phyloP scores from a whole-genome alignment of 2,888 invertebrate species.

The Liopterus haemorrhoidalis region DNA sequence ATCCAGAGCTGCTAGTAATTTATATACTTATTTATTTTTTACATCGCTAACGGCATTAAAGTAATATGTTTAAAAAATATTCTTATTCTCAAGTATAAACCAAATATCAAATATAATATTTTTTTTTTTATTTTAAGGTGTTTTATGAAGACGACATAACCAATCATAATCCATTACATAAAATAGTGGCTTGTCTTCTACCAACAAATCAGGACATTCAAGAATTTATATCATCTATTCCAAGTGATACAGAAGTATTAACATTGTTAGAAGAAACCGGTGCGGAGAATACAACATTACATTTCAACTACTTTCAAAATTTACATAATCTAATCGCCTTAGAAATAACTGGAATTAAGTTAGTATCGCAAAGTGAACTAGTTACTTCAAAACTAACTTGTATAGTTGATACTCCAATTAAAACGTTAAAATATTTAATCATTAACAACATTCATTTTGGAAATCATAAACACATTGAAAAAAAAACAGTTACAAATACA shows the following conservation, averaged over 20 bases:
- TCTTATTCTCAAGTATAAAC: neutral
- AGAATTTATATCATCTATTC: constrained; percentile 44
- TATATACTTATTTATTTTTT: too few relatives aligned
- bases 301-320: constrained; percentile 45
- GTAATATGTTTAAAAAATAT: neutral
- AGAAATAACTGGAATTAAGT: constrained; percentile 54
- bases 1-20: too few relatives aligned
- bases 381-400: constrained; percentile 41
- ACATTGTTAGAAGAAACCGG: constrained; percentile 54
- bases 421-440: constrained; percentile 49
- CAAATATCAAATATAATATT: constrained; percentile 17
- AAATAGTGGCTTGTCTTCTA: constrained; percentile 51
- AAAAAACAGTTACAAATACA: constrained; percentile 44
- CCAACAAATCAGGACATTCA: constrained; percentile 46
- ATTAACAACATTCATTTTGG: constrained; percentile 46
- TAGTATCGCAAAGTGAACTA: constrained; percentile 37
- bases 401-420: constrained; percentile 47
- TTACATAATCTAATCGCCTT: constrained; percentile 52
- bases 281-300: constrained; percentile 46
- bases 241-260: constrained; percentile 50
- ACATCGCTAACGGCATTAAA: neutral
- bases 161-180: constrained; percentile 44
- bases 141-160: constrained; percentile 44
- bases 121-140: constrained; percentile 39
- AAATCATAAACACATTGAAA: constrained; percentile 39